Conservation (phyloP, 1,140 invertebrate species). For the Spodoptera frugiperda region DNA sequence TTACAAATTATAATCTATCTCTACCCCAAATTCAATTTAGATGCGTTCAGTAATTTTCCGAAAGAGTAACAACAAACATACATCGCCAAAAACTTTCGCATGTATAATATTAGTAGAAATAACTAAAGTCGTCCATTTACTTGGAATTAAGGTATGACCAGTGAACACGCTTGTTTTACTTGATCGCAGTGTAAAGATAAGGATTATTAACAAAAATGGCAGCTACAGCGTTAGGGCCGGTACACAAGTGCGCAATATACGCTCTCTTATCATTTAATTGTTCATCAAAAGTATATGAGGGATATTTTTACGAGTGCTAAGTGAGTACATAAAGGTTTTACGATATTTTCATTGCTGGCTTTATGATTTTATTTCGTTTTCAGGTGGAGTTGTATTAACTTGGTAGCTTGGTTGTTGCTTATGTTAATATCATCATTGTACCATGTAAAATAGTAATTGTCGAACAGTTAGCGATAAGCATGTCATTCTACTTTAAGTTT, state of each 20-base stretch:
- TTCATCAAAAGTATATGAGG: slow-evolving; percentile 5
- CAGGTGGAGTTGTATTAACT: neutral
- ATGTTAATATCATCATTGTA: neutral
- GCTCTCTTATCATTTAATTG: slow-evolving; percentile 18
- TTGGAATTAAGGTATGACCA: slow-evolving; percentile 21
- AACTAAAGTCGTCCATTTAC: slow-evolving; percentile 16
- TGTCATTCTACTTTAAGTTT: no score
- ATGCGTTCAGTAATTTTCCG: no score
- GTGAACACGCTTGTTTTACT: slow-evolving; percentile 8
- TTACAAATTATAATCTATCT: no score
- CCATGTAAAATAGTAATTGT: neutral
- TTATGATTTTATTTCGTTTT: slow-evolving; percentile 16
- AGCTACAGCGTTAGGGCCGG: neutral
- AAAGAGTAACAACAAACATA: no score
- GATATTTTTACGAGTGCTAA: slow-evolving; percentile 4
- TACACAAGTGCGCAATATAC: slow-evolving; percentile 8
- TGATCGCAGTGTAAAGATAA: slow-evolving; percentile 23
- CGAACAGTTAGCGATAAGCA: no score
- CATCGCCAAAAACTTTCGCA: no score
- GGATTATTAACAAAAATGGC: slow-evolving; percentile 26
- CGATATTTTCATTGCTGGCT: neutral
- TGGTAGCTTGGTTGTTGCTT: neutral
- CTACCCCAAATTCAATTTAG: no score
- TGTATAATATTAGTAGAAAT: neutral
- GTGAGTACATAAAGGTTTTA: slow-evolving; percentile 9